Evolutionary conservation across 2,797 vertebrate species (phyloP).

Genomic region (Gobionotothen gibberifrons): DNA sequence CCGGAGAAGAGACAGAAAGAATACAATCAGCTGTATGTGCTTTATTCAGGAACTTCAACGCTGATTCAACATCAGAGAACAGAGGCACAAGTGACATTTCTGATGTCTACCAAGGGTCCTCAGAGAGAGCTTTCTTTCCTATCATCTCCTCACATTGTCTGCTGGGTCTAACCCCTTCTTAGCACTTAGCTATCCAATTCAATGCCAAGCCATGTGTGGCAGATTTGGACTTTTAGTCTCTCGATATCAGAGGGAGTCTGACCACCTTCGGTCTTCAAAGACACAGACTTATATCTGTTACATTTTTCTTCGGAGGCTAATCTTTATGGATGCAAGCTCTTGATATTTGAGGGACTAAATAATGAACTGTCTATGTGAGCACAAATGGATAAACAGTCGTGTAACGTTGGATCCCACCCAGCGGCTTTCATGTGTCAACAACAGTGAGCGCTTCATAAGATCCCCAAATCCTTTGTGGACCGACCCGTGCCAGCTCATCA

Average conservation of each 20-base stretch:
- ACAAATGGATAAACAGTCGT: constrained; percentile 17
- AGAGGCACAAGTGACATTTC: constrained; percentile 55
- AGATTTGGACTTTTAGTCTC: constrained; percentile 28
- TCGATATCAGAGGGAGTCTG: constrained; percentile 26
- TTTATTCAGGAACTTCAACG: constrained; percentile 47
- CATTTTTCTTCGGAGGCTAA: constrained; percentile 28
- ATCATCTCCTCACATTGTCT: constrained; percentile 5
- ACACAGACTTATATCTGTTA: constrained; percentile 25
- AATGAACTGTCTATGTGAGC: constrained; percentile 32
- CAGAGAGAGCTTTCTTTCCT: constrained; percentile 35
- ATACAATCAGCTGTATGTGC: constrained; percentile 39
- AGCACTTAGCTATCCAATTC: constrained; percentile 24
- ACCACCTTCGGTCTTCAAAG: constrained; percentile 57
- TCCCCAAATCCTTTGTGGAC: constrained; percentile 44
- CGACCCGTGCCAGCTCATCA: constrained; percentile 50
- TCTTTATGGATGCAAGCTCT: constrained; percentile 28
- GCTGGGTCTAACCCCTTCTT: constrained; percentile 11
- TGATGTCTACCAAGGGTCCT: constrained; percentile 41
- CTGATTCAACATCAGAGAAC: constrained; percentile 45
- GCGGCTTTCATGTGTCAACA: constrained; percentile 59
- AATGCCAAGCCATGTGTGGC: background rate
- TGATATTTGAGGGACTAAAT: constrained; percentile 25
- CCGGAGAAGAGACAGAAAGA: constrained; percentile 35
- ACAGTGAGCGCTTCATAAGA: constrained; percentile 39
- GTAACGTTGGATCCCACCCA: constrained; percentile 21